Evolutionary conservation across 2,113 vertebrate genomes (phyloP).

Genomic region (Xyrauchen texanus): DNA sequence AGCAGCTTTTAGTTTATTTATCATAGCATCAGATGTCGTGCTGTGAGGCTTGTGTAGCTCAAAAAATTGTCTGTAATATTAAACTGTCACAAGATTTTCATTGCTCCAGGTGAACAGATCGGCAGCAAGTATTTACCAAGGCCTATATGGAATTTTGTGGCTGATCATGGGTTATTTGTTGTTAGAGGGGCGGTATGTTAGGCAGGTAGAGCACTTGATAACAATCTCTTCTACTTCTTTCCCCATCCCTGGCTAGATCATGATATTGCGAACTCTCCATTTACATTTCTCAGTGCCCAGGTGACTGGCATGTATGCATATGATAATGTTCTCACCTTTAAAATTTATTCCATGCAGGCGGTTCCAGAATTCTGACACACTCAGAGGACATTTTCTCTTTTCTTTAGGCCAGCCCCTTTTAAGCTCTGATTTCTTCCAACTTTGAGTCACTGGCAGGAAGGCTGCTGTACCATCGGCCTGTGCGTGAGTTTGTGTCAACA

Average conservation of each 20-base stretch:
- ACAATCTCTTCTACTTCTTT: slow-evolving; percentile 19
- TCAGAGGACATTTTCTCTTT: background rate
- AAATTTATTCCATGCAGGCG: slow-evolving; percentile 34
- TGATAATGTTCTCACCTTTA: slow-evolving; percentile 44
- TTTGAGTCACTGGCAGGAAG: background rate
- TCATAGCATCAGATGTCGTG: background rate
- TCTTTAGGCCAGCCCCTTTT: slow-evolving; percentile 13
- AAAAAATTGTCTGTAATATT: slow-evolving; percentile 38
- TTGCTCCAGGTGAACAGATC: slow-evolving; percentile 34
- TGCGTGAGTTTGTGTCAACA: no score
- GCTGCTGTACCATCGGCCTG: background rate
- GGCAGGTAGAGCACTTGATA: slow-evolving; percentile 12
- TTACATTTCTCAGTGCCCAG: slow-evolving; percentile 26
- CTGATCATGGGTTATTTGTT: slow-evolving; percentile 32
- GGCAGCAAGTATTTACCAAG: slow-evolving; percentile 12
- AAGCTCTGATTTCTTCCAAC: background rate
- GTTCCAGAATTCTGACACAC: slow-evolving; percentile 31
- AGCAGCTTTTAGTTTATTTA: background rate
- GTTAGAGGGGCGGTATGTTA: slow-evolving; percentile 2
- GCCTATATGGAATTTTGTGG: slow-evolving; percentile 12
- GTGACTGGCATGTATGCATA: slow-evolving; percentile 26
- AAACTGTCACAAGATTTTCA: slow-evolving; percentile 11
- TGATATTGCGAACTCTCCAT: slow-evolving; percentile 4
- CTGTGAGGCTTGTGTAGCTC: slow-evolving; percentile 14
- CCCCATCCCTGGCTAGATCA: slow-evolving; percentile 25